A percentile compares a stretch with the other conserved stretches of the same genome.
These are phyloP conservation scores for Morphnarchus princeps DNA, from an alignment of 2,113 vertebrate genomes.

Conservation along the genomic window DNA sequence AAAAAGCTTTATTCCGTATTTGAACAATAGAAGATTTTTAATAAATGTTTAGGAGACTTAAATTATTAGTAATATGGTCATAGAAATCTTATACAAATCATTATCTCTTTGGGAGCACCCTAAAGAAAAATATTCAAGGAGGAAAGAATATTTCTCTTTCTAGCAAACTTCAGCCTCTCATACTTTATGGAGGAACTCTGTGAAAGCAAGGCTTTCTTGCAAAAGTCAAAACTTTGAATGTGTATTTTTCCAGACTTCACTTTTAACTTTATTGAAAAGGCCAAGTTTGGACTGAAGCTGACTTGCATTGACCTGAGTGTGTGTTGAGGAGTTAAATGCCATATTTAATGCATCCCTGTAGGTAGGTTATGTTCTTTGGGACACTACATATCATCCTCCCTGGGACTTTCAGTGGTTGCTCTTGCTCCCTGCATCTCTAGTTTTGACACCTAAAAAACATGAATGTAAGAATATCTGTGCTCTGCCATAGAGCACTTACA, in stretches of 20 bases:
- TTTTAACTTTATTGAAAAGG: not conserved
- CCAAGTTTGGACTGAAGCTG: not conserved
- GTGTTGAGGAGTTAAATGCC: not conserved
- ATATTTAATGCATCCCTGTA: not conserved
- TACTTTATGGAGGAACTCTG: not conserved
- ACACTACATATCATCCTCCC: not conserved
- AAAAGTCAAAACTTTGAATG: not conserved
- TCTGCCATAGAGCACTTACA: not conserved
- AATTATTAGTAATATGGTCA: not conserved
- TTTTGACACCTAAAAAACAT: not conserved
- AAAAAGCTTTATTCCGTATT: not conserved
- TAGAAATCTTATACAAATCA: not conserved
- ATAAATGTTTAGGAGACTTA: not conserved
- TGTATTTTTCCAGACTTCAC: not conserved
- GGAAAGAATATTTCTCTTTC: not conserved
- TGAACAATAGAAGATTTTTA: not conserved
- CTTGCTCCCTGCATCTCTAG: not conserved
- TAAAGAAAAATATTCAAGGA: not conserved
- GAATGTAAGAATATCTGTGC: not conserved
- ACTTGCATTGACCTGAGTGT: not conserved
- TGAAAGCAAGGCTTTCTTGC: not conserved
- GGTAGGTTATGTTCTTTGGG: not conserved
- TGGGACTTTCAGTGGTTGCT: not conserved
- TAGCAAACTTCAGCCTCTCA: not conserved
- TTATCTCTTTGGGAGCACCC: not conserved